Evolutionary conservation across 1,140 invertebrate species (phyloP).

Genomic region (Cydia strobilella): DNA sequence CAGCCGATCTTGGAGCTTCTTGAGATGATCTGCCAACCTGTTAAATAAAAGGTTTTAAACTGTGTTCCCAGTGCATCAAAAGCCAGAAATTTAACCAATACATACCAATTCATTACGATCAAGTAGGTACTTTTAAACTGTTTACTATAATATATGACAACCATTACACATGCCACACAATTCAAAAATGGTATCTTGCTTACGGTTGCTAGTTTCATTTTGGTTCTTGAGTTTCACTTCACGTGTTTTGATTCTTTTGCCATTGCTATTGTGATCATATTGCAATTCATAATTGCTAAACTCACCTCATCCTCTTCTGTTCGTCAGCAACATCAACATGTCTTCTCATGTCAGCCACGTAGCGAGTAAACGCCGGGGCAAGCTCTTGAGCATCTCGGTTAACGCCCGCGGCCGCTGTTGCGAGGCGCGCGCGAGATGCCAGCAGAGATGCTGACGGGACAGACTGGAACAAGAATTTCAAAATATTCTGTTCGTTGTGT

Average conservation of each 20-base stretch:
- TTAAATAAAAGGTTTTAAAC: not conserved
- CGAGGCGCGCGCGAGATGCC: constrained; percentile 4
- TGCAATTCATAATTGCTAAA: too few species aligned
- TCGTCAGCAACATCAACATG: constrained; percentile 5
- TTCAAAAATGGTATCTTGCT: too few species aligned
- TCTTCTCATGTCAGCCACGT: constrained; percentile 24
- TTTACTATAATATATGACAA: too few species aligned
- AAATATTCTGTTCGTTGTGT: too few species aligned
- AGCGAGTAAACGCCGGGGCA: constrained; percentile 23
- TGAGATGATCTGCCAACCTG: constrained; percentile 54
- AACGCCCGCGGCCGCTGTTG: constrained; percentile 14
- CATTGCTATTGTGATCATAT: too few species aligned
- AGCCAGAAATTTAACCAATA: too few species aligned
- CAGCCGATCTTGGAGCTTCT: constrained; percentile 47
- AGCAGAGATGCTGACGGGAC: not conserved
- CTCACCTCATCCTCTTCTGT: constrained; percentile 41
- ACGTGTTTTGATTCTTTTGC: too few species aligned
- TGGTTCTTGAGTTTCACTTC: too few species aligned
- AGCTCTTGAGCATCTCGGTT: not conserved
- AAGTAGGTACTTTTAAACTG: too few species aligned
- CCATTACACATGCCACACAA: too few species aligned
- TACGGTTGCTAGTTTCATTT: too few species aligned
- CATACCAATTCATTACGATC: not conserved
- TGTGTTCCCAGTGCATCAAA: not conserved
- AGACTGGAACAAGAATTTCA: not conserved